Base-by-base conservation (phyloP, 92 coral and sea anemone genomes). In the Epizoanthus ramosus region DNA sequence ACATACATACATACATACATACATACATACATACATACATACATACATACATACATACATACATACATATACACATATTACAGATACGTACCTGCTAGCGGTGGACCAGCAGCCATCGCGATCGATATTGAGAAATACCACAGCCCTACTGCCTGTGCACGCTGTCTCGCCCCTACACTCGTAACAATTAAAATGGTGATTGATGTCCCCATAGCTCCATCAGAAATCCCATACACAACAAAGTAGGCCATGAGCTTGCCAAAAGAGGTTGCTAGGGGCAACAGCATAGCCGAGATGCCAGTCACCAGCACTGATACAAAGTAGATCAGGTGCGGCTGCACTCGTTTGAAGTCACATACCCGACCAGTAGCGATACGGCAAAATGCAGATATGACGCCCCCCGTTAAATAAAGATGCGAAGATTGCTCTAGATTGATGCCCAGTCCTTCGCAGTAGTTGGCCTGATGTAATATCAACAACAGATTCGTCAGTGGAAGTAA, bases 221-320 rank as follows among this genome's bases (percentile, higher is more conserved):
- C 35, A 19, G 41, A 10, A 33, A 67, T 8, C 39, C 72, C 72
- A 37, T n/a, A 67, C 72, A 67, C 72, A 5, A 33, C 72, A 19
- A 67, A 67, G 39, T 67, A 67, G 43, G n/a, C 72, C 47, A 67
- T 5, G 10, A 67, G 45, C 43, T 15, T 22, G 8, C 43, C 47
- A 67, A 67, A 67, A 13, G 47, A 28, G 41, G 50, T 67, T 67
- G 72, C 72, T 67, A 15, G 43, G 45, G 72, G 72, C 22, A 67
- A 67, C 72, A 67, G 50, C 5, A 67, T 18, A 37, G 72, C 39
- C 23, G 72, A 25, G 39, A 10, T n/a, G 0, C 72, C 72, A 9
- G 8, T 18, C 24, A 67, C 35, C 19, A 67, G 19, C 17, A 33
- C 0, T 8, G 31, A 16, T 16, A 8, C 16, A 8, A 13, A 8